Base-by-base conservation (phyloP, 2,797 vertebrate species). In the Pyrocephalus nanus region DNA sequence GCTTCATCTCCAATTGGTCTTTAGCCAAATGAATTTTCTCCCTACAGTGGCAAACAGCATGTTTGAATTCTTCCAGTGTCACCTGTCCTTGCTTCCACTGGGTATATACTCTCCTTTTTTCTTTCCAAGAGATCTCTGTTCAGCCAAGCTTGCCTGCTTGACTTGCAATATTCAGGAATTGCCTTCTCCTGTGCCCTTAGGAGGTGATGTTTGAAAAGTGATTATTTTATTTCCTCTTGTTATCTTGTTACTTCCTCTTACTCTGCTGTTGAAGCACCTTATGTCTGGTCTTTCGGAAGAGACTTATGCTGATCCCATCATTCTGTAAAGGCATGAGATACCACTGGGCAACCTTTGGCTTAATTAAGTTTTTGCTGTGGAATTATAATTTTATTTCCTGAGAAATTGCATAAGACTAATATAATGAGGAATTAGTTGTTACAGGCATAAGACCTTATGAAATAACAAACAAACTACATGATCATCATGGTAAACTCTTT, bases 311-410 rank as follows among this genome's bases (percentile, higher is more conserved):
- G 70, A 81, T 86, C 26, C 53, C 7, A 57, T 73, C 14, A 1
- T 72, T 95, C 70, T 85, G 64, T 64, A 94, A 86, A 78, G 77
- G 29, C 76, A 82, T 5, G 38, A 92, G 73, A 92, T 66, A 82
- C 30, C 64, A 79, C 58, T 79, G 73, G 55, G 51, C 36, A 93
- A 64, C 66, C 74, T 90, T 84, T 76, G 62, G 29, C 29, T 90
- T 92, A 95, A 95, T 92, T 81, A 92, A 58, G 43, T 70, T 94
- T 90, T 90, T 90, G 40, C 36, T 62, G 47, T 67, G 47, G 74
- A 88, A 88, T 82, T 78, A 86, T 91, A 88, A 96, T 92, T 88
- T 88, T 95, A 95, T 95, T 95, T 96, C 92, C 92, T 94, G 76
- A 94, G 79, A 92, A 96, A 95, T 69, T 86, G 51, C 66, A 84